Conservation (phyloP, 2,888 invertebrate species). For the Coecobrya sp. region DNA sequence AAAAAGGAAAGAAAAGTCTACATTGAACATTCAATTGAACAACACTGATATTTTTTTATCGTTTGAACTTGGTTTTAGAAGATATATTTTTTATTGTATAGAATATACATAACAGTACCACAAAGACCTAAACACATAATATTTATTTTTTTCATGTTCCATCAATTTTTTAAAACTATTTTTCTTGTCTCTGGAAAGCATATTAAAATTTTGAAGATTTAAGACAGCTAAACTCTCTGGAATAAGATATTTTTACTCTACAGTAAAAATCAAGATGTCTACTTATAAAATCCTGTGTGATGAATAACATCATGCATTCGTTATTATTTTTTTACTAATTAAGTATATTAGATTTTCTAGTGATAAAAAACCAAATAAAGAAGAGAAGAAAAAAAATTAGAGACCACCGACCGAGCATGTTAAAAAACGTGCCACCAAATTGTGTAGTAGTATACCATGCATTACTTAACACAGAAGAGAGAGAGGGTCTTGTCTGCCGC, state of each 20-base stretch:
- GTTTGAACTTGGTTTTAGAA: slow-evolving; percentile 75
- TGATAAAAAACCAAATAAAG: slow-evolving; percentile 14
- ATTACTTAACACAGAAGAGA: not conserved
- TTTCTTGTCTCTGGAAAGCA: slow-evolving; percentile 36
- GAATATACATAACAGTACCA: slow-evolving; percentile 44
- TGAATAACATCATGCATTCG: not conserved
- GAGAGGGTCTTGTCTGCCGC: not conserved
- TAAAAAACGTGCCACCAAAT: not conserved
- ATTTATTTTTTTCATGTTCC: too few species aligned
- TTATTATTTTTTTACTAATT: not conserved
- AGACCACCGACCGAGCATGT: not conserved
- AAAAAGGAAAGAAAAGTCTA: slow-evolving; percentile 57
- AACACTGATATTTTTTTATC: slow-evolving; percentile 70
- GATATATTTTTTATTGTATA: slow-evolving; percentile 58
- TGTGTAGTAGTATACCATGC: not conserved
- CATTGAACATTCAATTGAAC: slow-evolving; percentile 64
- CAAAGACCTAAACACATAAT: slow-evolving; percentile 45
- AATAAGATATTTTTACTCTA: slow-evolving; percentile 40
- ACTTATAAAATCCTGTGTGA: slow-evolving; percentile 31
- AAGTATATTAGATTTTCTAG: not conserved
- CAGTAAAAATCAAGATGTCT: slow-evolving; percentile 66
- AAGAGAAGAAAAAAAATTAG: not conserved
- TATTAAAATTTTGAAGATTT: slow-evolving; percentile 41
- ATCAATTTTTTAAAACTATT: slow-evolving; percentile 20
- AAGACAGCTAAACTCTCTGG: slow-evolving; percentile 58